Conservation (phyloP, 1,140 invertebrate species). For the Centruroides sculpturatus region DNA sequence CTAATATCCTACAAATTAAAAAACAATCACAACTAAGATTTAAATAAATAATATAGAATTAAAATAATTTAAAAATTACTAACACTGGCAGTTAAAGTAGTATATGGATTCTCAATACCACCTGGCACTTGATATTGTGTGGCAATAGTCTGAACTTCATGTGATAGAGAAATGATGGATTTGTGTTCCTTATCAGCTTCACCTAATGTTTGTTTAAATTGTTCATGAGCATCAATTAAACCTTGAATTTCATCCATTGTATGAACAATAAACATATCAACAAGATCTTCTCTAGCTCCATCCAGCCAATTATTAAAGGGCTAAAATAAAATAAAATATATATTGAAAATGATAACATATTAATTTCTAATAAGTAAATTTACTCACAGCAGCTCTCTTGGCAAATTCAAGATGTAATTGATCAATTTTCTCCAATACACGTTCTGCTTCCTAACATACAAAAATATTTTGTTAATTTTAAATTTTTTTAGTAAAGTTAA, state of each 20-base stretch:
- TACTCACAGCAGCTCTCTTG: constrained; percentile 78
- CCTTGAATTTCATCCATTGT: constrained; percentile 96
- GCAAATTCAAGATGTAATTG: constrained; percentile 96
- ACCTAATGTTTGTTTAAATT: constrained; percentile 87
- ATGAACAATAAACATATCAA: constrained; percentile 99
- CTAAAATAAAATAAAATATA: constrained; percentile 29
- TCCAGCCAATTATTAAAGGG: constrained; percentile 99
- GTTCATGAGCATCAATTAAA: constrained; percentile 88
- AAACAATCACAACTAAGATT: neutral
- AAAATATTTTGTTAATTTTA: neutral
- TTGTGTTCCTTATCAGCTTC: constrained; percentile 98
- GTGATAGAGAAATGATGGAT: constrained; percentile 80
- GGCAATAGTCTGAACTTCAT: constrained; percentile 86
- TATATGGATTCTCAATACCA: constrained; percentile 39
- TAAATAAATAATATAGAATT: neutral
- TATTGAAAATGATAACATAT: neutral
- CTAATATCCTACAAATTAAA: constrained; percentile 60
- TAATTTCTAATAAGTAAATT: neutral
- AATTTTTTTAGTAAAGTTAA: neutral
- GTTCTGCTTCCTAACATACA: constrained; percentile 61
- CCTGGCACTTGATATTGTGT: constrained; percentile 82
- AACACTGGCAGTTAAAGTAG: constrained; percentile 15
- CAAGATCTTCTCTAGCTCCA: constrained; percentile 89
- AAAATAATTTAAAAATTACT: neutral
- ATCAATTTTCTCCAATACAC: constrained; percentile 95